A percentile compares a stretch with the other conserved stretches of the same genome.
Conservation (phyloP, 2,797 vertebrate genomes). For the Crax fasciolata region DNA sequence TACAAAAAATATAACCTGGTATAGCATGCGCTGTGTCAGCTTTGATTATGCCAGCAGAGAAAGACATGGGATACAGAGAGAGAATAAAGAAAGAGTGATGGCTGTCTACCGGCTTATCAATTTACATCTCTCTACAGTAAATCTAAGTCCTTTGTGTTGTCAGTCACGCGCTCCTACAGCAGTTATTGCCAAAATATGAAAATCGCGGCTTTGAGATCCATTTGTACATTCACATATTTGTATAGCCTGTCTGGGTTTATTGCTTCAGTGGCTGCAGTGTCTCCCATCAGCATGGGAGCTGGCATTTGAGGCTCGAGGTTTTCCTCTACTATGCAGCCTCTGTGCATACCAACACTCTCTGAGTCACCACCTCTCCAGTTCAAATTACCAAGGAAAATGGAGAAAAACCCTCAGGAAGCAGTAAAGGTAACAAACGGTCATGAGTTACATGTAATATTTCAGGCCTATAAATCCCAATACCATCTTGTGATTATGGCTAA, state of each 20-base stretch:
- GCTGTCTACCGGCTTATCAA: constrained; percentile 66
- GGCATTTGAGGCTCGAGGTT: neutral
- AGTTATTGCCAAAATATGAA: constrained; percentile 47
- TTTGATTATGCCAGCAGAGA: constrained; percentile 51
- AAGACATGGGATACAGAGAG: constrained; percentile 30
- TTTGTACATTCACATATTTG: neutral
- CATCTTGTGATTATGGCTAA: constrained; percentile 8
- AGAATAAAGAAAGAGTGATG: constrained; percentile 58
- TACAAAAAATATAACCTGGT: constrained; percentile 11
- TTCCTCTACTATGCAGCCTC: neutral
- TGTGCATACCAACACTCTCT: neutral
- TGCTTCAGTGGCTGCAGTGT: constrained; percentile 3
- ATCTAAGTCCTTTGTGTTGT: constrained; percentile 57
- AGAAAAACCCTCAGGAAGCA: constrained; percentile 7
- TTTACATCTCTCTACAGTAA: constrained; percentile 66
- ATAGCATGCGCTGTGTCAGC: constrained; percentile 12
- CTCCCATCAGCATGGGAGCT: neutral
- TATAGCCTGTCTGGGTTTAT: neutral
- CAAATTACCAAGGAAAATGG: neutral
- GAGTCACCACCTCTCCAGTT: neutral
- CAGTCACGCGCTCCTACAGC: constrained; percentile 30
- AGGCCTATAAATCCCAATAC: constrained; percentile 18
- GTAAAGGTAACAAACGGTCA: constrained; percentile 2
- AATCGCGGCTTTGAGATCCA: constrained; percentile 18
- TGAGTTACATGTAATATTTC: constrained; percentile 17